Base-by-base conservation (phyloP, 37 sponge, comb jelly and placozoan genomes). In the Ephydatia muelleri region DNA sequence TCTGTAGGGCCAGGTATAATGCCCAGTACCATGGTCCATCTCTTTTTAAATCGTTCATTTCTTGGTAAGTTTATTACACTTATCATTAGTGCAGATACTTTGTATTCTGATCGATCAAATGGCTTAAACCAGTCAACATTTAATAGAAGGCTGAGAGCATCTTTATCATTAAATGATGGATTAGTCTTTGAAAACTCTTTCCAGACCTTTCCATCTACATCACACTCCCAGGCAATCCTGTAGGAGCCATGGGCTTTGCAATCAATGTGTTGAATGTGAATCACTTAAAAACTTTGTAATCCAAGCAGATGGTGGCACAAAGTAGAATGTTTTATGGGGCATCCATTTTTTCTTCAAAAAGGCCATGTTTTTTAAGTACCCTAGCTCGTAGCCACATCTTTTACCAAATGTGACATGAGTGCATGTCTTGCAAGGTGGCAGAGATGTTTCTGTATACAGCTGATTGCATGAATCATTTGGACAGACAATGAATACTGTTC, bases 11-110 rank as follows among this genome's bases (percentile, higher is more conserved):
- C 57, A 57, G 57, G 57, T 57, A 57, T 57, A 57, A 57, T 43
- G 43, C 43, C 43, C 6, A 43, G 43, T 43, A 43, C 43, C 43
- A 43, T 43, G 43, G 43, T 43, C 57, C 57, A 57, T 57, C 57
- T 57, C 57, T 57, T 57, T 57, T 57, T 57, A 57, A 57, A 57
- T 57, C 57, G n/a, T 57, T 57, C 57, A 57, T 57, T 57, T 57
- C 57, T 57, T 13, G 57, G 57, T 57, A 57, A 57, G 57, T 57
- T 57, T 57, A 57, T 57, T 57, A 57, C 57, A 57, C 57, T 57
- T 21, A 57, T 57, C 57, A 57, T 57, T 57, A 57, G 57, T 57
- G 57, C 57, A 57, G 57, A 57, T 57, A 57, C 57, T 57, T 57
- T 57, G 57, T 57, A 57, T 57, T 57, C 57, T 21, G 57, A 57